phyloP scores from a whole-genome alignment of 2,888 invertebrate genomes.

The Ptychoptera contaminata region DNA sequence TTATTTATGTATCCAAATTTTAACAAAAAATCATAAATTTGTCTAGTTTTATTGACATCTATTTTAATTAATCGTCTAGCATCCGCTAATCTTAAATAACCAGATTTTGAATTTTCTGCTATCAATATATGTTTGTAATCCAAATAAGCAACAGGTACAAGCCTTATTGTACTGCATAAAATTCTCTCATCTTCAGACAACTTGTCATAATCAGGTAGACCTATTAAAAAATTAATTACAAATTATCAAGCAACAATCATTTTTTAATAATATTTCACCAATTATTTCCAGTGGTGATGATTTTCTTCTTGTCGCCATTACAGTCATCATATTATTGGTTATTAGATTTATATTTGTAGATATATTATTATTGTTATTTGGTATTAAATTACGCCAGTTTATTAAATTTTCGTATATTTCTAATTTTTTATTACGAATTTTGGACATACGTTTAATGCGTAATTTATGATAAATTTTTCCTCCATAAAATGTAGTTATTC shows the following conservation, averaged over 20 bases:
- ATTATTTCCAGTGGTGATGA: constrained; percentile 27
- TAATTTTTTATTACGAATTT: constrained; percentile 17
- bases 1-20: constrained; percentile 55
- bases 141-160: constrained; percentile 62
- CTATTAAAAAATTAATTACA: constrained; percentile 36
- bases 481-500: constrained; percentile 48
- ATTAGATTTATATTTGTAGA: not conserved
- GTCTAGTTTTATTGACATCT: constrained; percentile 84
- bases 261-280: constrained; percentile 12
- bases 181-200: constrained; percentile 55
- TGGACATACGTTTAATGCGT: constrained; percentile 32
- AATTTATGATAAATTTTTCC: constrained; percentile 49
- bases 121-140: constrained; percentile 62
- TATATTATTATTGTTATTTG: constrained; percentile 20
- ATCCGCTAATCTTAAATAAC: constrained; percentile 59
- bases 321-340: constrained; percentile 8
- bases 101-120: constrained; percentile 58
- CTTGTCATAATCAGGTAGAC: constrained; percentile 62
- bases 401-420: constrained; percentile 10
- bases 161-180: constrained; percentile 57
- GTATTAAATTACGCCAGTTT: constrained; percentile 21
- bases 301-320: constrained; percentile 19
- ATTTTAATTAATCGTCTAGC: constrained; percentile 76
- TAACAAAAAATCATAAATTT: constrained; percentile 64
- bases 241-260: constrained; percentile 8